A percentile compares a stretch with the other conserved stretches of the same genome.
These are phyloP conservation scores for Falco cherrug DNA, from an alignment of 2,797 vertebrate genomes.

Conservation along the genomic window DNA sequence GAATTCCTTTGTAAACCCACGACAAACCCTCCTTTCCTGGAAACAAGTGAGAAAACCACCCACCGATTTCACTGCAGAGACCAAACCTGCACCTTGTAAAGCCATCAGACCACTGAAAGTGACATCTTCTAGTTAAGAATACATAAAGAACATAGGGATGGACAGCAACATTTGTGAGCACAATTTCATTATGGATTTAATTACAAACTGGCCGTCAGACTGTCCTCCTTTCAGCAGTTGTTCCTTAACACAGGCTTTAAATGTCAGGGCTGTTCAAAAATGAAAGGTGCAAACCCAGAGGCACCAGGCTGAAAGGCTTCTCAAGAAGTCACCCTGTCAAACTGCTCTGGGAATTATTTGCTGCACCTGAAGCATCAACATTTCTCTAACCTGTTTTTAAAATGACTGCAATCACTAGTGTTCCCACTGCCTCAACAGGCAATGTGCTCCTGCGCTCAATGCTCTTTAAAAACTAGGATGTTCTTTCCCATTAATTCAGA, in stretches of 20 bases:
- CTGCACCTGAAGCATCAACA: background rate
- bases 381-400: background rate
- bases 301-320: background rate
- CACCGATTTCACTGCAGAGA: background rate
- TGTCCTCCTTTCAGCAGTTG: slow-evolving; percentile 21
- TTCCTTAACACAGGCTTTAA: background rate
- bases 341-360: background rate
- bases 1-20: background rate
- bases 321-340: background rate
- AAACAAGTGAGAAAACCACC: background rate
- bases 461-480: background rate
- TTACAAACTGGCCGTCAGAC: background rate
- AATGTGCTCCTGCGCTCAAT: rapidly evolving
- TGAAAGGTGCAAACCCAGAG: background rate
- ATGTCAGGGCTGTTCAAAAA: background rate
- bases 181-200: slow-evolving; percentile 37
- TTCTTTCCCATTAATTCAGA: background rate
- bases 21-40: background rate
- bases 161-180: slow-evolving; percentile 17
- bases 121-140: slow-evolving; percentile 15
- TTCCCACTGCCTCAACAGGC: background rate
- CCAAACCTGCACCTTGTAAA: background rate
- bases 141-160: background rate
- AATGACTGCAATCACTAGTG: background rate
- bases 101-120: background rate